A percentile compares a stretch with the other conserved stretches of the same genome.
phyloP scores from a whole-genome alignment of 2,888 invertebrate species.

The Oligia strigilis region DNA sequence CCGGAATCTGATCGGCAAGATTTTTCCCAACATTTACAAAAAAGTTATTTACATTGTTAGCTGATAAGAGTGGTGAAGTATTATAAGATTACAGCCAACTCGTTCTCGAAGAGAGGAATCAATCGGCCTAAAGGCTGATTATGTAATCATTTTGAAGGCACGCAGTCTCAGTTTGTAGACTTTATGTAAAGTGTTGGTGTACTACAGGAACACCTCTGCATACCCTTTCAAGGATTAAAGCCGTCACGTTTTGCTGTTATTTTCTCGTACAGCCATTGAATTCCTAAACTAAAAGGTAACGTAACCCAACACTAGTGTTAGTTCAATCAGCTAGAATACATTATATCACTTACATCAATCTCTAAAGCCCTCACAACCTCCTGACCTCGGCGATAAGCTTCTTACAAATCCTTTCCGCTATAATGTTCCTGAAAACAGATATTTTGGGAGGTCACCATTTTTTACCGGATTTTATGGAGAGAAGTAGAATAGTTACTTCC shows the following conservation, averaged over 20 bases:
- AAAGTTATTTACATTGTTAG: too few species aligned
- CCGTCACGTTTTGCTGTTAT: neutral
- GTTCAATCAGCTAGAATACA: slow-evolving; percentile 45
- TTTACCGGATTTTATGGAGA: neutral
- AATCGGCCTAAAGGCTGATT: too few species aligned
- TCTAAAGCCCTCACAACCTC: slow-evolving; percentile 3
- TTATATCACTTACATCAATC: slow-evolving; percentile 40
- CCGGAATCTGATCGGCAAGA: too few species aligned
- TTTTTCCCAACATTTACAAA: too few species aligned
- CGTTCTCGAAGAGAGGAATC: too few species aligned
- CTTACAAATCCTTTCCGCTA: slow-evolving; percentile 32
- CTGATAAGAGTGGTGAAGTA: too few species aligned
- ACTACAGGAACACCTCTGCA: neutral
- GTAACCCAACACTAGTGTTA: neutral
- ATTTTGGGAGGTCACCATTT: neutral
- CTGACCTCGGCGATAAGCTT: slow-evolving; percentile 33
- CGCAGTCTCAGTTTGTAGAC: too few species aligned
- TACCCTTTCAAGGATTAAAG: neutral
- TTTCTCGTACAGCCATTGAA: neutral
- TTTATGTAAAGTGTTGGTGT: neutral
- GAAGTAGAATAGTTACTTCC: neutral
- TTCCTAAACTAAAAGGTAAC: neutral
- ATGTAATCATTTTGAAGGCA: too few species aligned
- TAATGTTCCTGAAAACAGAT: slow-evolving; percentile 4
- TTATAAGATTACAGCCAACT: too few species aligned